A percentile compares a stretch with the other conserved stretches of the same genome.
Evolutionary conservation across 2,888 invertebrate genomes (phyloP).

Genomic region (Scelioninae gen. 2): DNA sequence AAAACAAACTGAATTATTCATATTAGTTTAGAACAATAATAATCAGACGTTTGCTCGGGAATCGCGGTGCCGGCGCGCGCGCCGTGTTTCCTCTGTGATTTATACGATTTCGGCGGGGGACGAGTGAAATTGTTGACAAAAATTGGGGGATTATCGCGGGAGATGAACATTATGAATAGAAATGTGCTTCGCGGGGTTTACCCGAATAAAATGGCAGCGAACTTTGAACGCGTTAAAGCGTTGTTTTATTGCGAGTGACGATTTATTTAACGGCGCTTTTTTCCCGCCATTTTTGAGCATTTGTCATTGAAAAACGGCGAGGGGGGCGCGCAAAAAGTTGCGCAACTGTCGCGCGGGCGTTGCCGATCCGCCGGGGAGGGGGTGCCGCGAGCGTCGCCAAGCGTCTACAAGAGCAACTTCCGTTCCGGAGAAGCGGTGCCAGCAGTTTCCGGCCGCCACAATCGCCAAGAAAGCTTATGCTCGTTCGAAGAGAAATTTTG

Average conservation of each 20-base stretch:
- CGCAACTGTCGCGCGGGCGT: slow-evolving; percentile 31
- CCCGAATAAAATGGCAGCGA: too few relatives aligned
- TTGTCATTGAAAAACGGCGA: slow-evolving; percentile 7
- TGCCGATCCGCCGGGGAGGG: slow-evolving; percentile 42
- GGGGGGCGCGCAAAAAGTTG: slow-evolving; percentile 10
- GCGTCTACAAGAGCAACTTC: slow-evolving; percentile 56
- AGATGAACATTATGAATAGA: background rate
- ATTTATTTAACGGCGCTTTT: slow-evolving; percentile 11
- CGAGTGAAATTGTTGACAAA: too few relatives aligned
- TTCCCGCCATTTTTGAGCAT: slow-evolving; percentile 17
- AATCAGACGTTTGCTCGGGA: slow-evolving; percentile 19
- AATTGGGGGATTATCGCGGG: too few relatives aligned
- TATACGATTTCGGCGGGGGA: too few relatives aligned
- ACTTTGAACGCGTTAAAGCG: too few relatives aligned
- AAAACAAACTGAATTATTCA: slow-evolving; percentile 45
- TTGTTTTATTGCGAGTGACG: too few relatives aligned
- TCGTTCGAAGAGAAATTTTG: slow-evolving; percentile 53
- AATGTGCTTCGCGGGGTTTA: too few relatives aligned
- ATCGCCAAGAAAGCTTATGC: slow-evolving; percentile 56
- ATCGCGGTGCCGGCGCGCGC: background rate
- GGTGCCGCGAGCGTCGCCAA: slow-evolving; percentile 50
- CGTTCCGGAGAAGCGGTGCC: slow-evolving; percentile 50
- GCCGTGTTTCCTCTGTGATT: too few relatives aligned
- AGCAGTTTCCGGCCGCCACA: slow-evolving; percentile 49
- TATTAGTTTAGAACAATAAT: slow-evolving; percentile 39